Percentiles rank a stretch among this genome's conserved stretches.
phyloP scores from a whole-genome alignment of 2,113 vertebrate genomes.

The Cariama cristata region DNA sequence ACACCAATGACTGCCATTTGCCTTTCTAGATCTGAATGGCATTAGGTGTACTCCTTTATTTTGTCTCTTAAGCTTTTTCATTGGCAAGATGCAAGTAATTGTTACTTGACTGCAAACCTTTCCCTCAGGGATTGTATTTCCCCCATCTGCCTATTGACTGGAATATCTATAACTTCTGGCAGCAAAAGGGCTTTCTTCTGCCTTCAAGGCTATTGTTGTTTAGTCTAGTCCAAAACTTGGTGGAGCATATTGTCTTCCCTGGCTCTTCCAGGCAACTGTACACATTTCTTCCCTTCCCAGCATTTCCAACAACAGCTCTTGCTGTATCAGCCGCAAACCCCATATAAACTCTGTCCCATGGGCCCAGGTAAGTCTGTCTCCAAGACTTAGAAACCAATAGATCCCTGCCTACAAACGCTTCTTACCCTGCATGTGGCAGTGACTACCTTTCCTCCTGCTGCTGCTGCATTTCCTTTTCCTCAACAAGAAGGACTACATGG shows the following conservation, averaged over 20 bases:
- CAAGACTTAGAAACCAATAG: no score
- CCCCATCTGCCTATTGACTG: background rate
- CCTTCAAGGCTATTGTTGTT: background rate
- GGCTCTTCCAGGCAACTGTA: background rate
- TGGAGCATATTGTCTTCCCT: rapidly evolving
- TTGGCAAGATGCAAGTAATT: background rate
- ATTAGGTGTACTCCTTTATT: background rate
- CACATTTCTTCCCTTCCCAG: background rate
- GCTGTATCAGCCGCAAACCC: background rate
- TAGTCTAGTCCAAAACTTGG: background rate
- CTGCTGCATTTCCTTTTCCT: background rate
- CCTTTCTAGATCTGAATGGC: background rate
- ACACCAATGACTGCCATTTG: rapidly evolving
- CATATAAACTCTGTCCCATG: rapidly evolving
- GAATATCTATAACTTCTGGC: background rate
- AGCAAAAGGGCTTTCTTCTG: background rate
- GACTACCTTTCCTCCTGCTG: background rate
- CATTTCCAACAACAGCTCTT: background rate
- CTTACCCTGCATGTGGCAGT: rapidly evolving
- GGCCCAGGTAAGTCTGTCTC: background rate
- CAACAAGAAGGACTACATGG: rapidly evolving
- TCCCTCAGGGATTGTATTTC: background rate
- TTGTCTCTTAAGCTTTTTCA: background rate
- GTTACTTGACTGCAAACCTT: background rate
- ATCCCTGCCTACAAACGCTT: rapidly evolving